Evolutionary conservation across 2,113 vertebrate species (phyloP), one percentile per base, ranked within the genome.

Genomic region (Reinhardtius hippoglossoides): DNA sequence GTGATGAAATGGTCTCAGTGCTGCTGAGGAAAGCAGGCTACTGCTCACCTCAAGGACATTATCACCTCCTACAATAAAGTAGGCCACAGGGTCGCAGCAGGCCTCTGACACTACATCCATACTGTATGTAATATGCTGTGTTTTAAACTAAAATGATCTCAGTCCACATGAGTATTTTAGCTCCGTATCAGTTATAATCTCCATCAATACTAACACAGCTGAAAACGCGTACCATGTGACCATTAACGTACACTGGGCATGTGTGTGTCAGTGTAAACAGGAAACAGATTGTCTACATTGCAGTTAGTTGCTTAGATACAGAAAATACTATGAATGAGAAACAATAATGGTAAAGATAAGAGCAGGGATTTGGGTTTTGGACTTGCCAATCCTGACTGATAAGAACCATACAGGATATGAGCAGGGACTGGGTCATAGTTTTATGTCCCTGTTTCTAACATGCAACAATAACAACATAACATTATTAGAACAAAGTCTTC

Each of bases 21-120:
- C 60, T 67, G 40, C 48, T 18, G 42, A 42, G 18, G 37, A 64
- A 16, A 76, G 63, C 68, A 67, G 56, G 35, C 50, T 71, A 9
- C 52, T 35, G 55, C 40, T 78, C 57, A 61, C 21, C 27, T 67
- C 50, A 55, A 27, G 13, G 48, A 60, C 54, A 42, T 46, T 13
- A 48, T n/a, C 21, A 63, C 58, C 21, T 21, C 31, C 21, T 1
- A 44, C 27, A 52, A 5, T 59, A 15, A 50, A 15, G 46, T 50
- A 50, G 18, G 46, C 40, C 40, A 42, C 12, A 42, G 40, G 40
- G 37, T 40, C 37, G 46, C 21, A 46, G 26, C 59, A 64, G 37
- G 16, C 21, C 48, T 21, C 48, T 26, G 27, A 26, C 16, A 18
- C 7, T 54, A n/a, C 18, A 54, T 16, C 13, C 16, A 18, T 16